phyloP scores from a whole-genome alignment of 2,888 invertebrate genomes.

The Hedychridium roseum region DNA sequence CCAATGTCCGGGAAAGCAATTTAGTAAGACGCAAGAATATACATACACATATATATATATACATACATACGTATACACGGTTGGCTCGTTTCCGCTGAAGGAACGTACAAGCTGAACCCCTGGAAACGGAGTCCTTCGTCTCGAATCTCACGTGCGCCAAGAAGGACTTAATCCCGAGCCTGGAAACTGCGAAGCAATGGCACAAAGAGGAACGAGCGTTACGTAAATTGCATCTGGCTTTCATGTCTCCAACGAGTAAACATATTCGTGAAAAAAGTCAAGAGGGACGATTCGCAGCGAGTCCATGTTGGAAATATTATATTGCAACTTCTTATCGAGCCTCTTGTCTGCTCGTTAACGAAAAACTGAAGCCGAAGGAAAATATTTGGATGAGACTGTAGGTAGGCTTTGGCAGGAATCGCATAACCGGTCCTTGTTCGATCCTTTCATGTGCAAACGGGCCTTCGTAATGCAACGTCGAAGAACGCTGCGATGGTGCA shows the following conservation, averaged over 20 bases:
- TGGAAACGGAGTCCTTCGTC: too few relatives aligned
- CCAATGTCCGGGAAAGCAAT: neutral
- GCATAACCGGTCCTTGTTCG: slow-evolving; percentile 18
- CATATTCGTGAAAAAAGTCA: too few relatives aligned
- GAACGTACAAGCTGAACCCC: slow-evolving; percentile 3
- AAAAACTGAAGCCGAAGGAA: too few relatives aligned
- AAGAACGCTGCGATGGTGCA: neutral
- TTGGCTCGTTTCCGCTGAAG: slow-evolving; percentile 1
- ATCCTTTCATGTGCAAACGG: slow-evolving; percentile 1
- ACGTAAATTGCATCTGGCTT: slow-evolving; percentile 41
- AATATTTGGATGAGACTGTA: too few relatives aligned
- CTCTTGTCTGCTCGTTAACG: too few relatives aligned
- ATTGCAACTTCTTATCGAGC: too few relatives aligned
- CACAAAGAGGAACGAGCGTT: slow-evolving; percentile 33
- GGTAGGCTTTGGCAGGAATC: neutral
- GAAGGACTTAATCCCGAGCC: slow-evolving; percentile 37
- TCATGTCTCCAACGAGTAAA: too few relatives aligned
- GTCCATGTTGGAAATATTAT: too few relatives aligned
- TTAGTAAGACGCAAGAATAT: neutral
- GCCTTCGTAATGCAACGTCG: neutral
- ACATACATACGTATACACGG: too few relatives aligned
- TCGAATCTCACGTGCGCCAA: too few relatives aligned
- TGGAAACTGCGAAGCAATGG: slow-evolving; percentile 3
- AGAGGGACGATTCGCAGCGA: too few relatives aligned
- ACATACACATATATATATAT: too few relatives aligned